Base-by-base conservation (phyloP, 2,797 vertebrate genomes). In the Epinephelus coioides region DNA sequence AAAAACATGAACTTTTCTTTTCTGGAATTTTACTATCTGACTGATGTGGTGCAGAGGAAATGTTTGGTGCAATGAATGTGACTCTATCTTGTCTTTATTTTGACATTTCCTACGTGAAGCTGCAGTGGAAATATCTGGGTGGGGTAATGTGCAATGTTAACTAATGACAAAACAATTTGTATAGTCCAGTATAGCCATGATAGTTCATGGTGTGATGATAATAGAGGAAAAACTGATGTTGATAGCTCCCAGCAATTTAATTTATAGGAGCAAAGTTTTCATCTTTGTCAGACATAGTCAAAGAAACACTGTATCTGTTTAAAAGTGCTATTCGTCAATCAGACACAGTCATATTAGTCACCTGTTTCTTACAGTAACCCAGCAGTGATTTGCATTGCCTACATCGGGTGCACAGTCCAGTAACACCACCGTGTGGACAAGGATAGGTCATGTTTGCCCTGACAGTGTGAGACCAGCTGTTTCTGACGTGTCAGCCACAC, bases 381-480 rank as follows among this genome's bases (percentile, higher is more conserved):
- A 44, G 13, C 43, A 9, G 10, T 63, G 44, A 27, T 7, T n/a
- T 54, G 17, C n/a, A 18, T 46, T 25, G 5, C 21, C 12, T n/a
- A 0, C 34, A 38, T 62, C 15, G 0, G 40, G 44, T 66, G 47
- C 46, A 27, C 21, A 15, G 65, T 54, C 8, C 50, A 40, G 54
- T 71, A 17, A 27, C 76, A 46, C 88, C 88, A 78, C 72, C 85
- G 21, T 79, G 85, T 90, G 89, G 89, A 76, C 66, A 44, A 44
- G n/a, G 2, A 68, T 0, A n/a, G 46, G 12, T 21, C 1, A 8
- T 18, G 40, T 46, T 19, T 1, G 4, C 3, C 1, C 23, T 43
- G 27, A 46, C 21, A 14, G 10, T 47, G n/a, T 21, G 13, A 53
- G 5, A 43, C 3, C 61, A 65, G 38, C 17, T 66, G 7, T 27